These are phyloP conservation scores for Reticulitermes speratus DNA, from an alignment of 1,140 invertebrate genomes.

Conservation along the genomic window DNA sequence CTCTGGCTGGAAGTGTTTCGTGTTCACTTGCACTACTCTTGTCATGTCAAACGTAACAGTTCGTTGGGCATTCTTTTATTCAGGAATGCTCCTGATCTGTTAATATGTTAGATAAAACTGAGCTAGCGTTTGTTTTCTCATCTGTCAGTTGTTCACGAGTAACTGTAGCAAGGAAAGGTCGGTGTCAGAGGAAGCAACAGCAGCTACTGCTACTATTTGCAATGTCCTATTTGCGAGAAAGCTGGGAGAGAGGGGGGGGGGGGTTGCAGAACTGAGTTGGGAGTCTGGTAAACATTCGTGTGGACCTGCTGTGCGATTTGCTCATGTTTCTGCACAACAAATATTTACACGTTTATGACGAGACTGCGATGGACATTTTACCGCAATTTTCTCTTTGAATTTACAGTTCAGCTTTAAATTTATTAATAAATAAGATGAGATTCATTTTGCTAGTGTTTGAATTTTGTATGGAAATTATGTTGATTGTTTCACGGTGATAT, in stretches of 20 bases:
- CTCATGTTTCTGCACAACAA: conserved; percentile 2
- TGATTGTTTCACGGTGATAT: background rate
- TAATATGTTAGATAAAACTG: background rate
- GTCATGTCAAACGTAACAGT: background rate
- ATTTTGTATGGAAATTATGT: background rate
- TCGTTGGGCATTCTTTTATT: background rate
- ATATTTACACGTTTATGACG: background rate
- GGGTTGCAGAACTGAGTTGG: background rate
- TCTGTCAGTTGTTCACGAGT: background rate
- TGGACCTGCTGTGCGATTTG: background rate
- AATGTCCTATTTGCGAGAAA: background rate
- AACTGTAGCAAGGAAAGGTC: background rate
- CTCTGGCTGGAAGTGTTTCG: background rate
- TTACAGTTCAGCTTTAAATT: background rate
- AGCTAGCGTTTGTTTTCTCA: background rate
- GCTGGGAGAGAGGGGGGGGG: background rate
- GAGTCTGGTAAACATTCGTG: conserved; percentile 5
- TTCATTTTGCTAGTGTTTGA: background rate
- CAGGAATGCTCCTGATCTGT: conserved; percentile 1
- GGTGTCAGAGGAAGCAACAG: background rate
- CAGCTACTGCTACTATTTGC: background rate
- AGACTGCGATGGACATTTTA: background rate
- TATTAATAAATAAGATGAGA: background rate
- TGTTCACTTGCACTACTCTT: background rate
- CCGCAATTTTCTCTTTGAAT: background rate